Evolutionary conservation across 2,113 vertebrate species (phyloP).

Genomic region (Cyrtonyx montezumae): DNA sequence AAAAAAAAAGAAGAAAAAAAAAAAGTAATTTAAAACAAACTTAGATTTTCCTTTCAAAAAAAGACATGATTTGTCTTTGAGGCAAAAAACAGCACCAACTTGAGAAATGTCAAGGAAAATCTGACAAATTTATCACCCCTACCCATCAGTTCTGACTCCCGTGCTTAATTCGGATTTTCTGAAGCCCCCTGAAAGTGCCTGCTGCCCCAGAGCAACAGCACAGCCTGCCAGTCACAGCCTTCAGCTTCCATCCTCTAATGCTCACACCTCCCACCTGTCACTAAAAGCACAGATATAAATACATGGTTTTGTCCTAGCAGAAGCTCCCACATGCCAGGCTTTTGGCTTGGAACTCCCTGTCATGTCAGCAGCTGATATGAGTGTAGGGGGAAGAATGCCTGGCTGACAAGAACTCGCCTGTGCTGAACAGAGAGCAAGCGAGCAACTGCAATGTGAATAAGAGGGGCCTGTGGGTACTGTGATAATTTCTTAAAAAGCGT

Average conservation of each 20-base stretch:
- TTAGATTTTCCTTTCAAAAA: background rate
- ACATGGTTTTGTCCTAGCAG: background rate
- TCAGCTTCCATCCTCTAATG: background rate
- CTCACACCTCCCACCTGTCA: conserved; percentile 33
- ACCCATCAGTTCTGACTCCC: background rate
- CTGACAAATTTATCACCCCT: background rate
- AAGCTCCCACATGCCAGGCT: background rate
- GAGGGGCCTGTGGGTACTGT: background rate
- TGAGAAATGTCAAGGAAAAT: background rate
- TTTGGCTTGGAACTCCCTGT: conserved; percentile 2
- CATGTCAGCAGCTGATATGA: background rate
- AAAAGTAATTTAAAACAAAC: background rate
- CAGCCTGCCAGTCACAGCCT: background rate
- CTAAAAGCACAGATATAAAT: conserved; percentile 9
- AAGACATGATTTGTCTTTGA: background rate
- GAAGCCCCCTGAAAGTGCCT: background rate
- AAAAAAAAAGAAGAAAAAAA: background rate
- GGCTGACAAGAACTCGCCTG: accelerated
- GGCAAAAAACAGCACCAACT: background rate
- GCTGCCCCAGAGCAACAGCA: background rate
- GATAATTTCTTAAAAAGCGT: background rate
- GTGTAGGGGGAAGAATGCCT: background rate
- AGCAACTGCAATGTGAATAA: background rate
- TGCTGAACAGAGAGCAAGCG: background rate
- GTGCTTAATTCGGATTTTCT: background rate